These are phyloP conservation scores for Trissolcus japonicus DNA, from an alignment of 2,888 invertebrate species.

Conservation along the genomic window DNA sequence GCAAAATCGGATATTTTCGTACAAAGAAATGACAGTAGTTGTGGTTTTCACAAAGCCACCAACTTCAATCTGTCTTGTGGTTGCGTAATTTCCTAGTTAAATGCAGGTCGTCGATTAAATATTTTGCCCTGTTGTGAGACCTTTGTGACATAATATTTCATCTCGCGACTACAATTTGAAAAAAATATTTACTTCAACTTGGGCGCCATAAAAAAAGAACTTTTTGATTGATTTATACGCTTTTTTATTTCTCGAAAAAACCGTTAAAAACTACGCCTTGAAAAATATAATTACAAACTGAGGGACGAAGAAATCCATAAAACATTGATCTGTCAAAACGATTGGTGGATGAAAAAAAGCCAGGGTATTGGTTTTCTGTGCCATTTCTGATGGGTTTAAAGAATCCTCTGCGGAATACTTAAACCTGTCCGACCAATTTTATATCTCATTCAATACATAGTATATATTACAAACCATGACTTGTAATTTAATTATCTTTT, in stretches of 20 bases:
- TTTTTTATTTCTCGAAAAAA: background rate
- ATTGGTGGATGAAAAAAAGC: background rate
- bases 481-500: too few relatives aligned
- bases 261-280: background rate
- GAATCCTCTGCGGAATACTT: background rate
- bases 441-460: too few relatives aligned
- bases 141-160: conserved; percentile 6
- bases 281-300: background rate
- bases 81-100: conserved; percentile 42
- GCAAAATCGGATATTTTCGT: conserved; percentile 34
- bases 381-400: background rate
- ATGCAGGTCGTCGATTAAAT: conserved; percentile 26
- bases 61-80: conserved; percentile 50
- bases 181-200: too few relatives aligned
- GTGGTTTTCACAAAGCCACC: conserved; percentile 39
- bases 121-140: conserved; percentile 7
- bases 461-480: too few relatives aligned
- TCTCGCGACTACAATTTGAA: background rate
- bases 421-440: too few relatives aligned
- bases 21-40: conserved; percentile 37
- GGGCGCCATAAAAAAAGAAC: too few relatives aligned
- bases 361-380: background rate
- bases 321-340: conserved; percentile 3
- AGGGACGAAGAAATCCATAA: background rate
- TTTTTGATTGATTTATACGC: too few relatives aligned